Percentiles rank a stretch among this genome's conserved stretches.
These are phyloP conservation scores for Macrobrachium nipponense DNA, from an alignment of 1,140 invertebrate species.

Conservation along the genomic window DNA sequence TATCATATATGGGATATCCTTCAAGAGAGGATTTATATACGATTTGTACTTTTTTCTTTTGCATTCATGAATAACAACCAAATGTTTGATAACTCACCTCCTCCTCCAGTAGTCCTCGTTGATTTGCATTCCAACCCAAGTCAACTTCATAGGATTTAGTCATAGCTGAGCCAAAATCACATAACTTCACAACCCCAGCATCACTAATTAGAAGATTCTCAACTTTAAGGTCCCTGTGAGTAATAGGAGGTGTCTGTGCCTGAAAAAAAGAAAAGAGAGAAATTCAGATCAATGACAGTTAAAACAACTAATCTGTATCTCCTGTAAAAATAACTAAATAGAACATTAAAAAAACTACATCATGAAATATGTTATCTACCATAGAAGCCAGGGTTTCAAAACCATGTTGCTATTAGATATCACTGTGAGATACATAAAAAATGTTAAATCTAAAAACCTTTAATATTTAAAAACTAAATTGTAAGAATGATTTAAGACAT, in stretches of 20 bases:
- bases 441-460: neutral
- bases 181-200: slow-evolving; percentile 91
- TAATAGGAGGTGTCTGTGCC: slow-evolving; percentile 85
- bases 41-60: neutral
- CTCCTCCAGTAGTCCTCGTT: slow-evolving; percentile 93
- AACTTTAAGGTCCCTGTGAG: slow-evolving; percentile 93
- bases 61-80: neutral
- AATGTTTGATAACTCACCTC: slow-evolving; percentile 75
- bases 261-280: slow-evolving; percentile 22
- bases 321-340: too few relatives aligned
- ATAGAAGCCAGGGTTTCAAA: too few relatives aligned
- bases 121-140: slow-evolving; percentile 89
- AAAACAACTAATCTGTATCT: neutral
- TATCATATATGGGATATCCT: too few relatives aligned
- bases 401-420: neutral
- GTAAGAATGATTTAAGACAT: too few relatives aligned
- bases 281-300: neutral
- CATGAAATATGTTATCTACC: too few relatives aligned
- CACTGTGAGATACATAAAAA: too few relatives aligned
- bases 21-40: too few relatives aligned
- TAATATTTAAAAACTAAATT: too few relatives aligned
- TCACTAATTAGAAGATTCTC: slow-evolving; percentile 82
- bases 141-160: slow-evolving; percentile 86
- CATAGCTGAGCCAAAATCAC: slow-evolving; percentile 98
- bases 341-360: too few relatives aligned